Conservation (phyloP, 2,797 vertebrate species). For the Scleropages formosus region DNA sequence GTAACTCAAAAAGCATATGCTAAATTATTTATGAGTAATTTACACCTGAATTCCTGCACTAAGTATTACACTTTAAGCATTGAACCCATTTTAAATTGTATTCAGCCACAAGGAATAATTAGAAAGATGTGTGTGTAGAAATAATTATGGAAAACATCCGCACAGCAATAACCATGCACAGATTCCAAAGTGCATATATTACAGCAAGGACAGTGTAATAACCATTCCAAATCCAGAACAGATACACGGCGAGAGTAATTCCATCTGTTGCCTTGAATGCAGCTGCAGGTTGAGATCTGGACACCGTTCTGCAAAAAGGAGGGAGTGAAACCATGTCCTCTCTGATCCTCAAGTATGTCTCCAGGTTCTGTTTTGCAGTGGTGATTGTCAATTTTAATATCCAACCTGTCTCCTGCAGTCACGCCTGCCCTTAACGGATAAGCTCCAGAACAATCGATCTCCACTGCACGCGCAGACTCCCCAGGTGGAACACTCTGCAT, state of each 20-base stretch:
- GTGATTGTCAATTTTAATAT: background rate
- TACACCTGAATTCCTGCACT: background rate
- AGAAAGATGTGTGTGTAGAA: background rate
- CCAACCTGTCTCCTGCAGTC: background rate
- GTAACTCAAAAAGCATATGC: background rate
- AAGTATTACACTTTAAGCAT: background rate
- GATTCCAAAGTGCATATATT: background rate
- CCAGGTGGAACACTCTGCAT: background rate
- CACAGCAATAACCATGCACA: conserved; percentile 12
- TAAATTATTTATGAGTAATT: background rate
- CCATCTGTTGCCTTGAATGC: conserved; percentile 14
- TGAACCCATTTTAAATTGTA: background rate
- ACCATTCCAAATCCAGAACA: background rate
- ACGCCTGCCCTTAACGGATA: background rate
- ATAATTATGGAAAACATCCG: background rate
- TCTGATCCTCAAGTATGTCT: background rate
- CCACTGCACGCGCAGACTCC: background rate
- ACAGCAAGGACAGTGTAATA: background rate
- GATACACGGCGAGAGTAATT: background rate
- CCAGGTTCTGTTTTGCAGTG: background rate
- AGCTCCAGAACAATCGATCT: background rate
- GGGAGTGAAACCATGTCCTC: background rate
- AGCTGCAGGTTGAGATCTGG: conserved; percentile 1
- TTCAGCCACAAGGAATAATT: conserved; percentile 14
- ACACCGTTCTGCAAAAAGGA: background rate